These are phyloP conservation scores for Sminthopsis crassicaudata DNA, from an alignment of 2,113 vertebrate genomes.

Conservation along the genomic window DNA sequence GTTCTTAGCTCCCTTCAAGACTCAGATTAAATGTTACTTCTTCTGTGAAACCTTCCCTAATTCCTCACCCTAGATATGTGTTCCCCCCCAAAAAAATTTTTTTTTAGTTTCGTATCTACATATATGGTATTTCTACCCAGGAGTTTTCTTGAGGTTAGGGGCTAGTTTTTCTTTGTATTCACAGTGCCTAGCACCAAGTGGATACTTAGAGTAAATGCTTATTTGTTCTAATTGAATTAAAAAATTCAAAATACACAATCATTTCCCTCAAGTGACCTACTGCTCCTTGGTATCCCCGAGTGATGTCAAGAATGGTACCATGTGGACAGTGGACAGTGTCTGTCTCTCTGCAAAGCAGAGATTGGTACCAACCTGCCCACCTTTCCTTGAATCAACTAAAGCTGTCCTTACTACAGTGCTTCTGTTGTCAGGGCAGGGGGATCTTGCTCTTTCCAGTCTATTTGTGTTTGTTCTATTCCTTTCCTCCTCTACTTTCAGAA, in stretches of 20 bases:
- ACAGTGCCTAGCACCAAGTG: not conserved
- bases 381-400: not conserved
- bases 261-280: not conserved
- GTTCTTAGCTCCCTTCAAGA: not conserved
- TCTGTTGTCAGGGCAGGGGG: not conserved
- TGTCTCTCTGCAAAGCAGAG: not conserved
- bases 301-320: not conserved
- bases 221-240: not conserved
- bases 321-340: not conserved
- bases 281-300: not conserved
- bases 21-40: not conserved
- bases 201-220: not conserved
- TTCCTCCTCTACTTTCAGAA: not conserved
- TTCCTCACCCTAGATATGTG: not conserved
- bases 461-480: not conserved
- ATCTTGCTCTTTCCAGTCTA: not conserved
- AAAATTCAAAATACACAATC: not conserved
- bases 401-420: not conserved
- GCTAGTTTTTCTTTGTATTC: not conserved
- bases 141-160: not conserved
- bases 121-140: not conserved
- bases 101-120: not conserved
- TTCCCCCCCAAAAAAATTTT: not conserved
- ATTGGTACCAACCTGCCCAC: not conserved
- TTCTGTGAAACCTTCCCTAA: not conserved